These are phyloP conservation scores for Himalopsyche phryganea DNA, from an alignment of 1,140 invertebrate genomes.

Conservation along the genomic window DNA sequence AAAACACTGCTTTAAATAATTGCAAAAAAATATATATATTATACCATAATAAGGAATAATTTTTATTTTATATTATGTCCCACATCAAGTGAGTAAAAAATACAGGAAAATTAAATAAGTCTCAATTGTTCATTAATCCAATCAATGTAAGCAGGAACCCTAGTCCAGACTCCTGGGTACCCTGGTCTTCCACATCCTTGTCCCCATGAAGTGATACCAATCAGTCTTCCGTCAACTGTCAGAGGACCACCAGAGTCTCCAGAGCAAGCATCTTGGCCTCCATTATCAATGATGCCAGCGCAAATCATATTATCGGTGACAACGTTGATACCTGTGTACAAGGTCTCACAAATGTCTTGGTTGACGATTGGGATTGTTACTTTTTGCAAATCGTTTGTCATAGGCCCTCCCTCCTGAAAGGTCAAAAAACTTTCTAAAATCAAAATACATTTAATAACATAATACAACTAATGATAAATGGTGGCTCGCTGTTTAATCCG, in stretches of 20 bases:
- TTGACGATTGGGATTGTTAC: constrained; percentile 15
- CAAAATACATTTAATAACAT: neutral
- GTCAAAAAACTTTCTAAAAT: neutral
- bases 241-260: constrained; percentile 34
- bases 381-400: constrained; percentile 14
- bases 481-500: neutral
- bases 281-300: neutral
- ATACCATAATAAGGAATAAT: too few species aligned
- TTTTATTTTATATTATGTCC: too few species aligned
- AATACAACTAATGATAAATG: too few species aligned
- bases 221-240: constrained; percentile 36
- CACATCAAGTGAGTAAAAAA: too few species aligned
- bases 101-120: too few species aligned
- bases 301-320: constrained; percentile 27
- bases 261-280: constrained; percentile 8
- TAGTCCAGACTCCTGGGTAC: constrained; percentile 62
- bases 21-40: too few species aligned
- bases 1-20: too few species aligned
- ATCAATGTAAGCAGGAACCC: constrained; percentile 41
- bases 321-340: neutral
- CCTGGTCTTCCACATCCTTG: constrained; percentile 52
- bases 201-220: constrained; percentile 55
- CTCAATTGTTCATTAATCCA: constrained; percentile 39
- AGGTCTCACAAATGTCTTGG: neutral
- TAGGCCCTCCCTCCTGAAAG: constrained; percentile 1